Conservation (phyloP, 2,888 invertebrate genomes). For the Leptinotarsa juncta region DNA sequence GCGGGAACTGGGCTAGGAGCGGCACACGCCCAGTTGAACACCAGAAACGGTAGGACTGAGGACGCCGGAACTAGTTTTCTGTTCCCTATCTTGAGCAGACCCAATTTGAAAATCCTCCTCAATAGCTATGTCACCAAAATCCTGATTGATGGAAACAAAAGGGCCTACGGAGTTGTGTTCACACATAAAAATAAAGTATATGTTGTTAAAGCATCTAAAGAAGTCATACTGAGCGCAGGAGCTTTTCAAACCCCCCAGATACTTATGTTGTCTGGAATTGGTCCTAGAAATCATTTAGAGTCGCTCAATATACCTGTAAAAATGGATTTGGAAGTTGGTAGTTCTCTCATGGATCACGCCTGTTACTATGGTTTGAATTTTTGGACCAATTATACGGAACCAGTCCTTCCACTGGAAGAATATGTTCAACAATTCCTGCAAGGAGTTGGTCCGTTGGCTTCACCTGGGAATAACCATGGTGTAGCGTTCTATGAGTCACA, state of each 20-base stretch:
- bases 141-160: slow-evolving; percentile 71
- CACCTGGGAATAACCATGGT: slow-evolving; percentile 51
- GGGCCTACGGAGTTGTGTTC: slow-evolving; percentile 76
- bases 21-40: slow-evolving; percentile 75
- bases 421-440: slow-evolving; percentile 68
- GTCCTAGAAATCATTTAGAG: slow-evolving; percentile 72
- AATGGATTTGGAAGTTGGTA: slow-evolving; percentile 78
- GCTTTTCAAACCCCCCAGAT: slow-evolving; percentile 85
- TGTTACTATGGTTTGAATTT: slow-evolving; percentile 78
- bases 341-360: slow-evolving; percentile 82
- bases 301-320: slow-evolving; percentile 72
- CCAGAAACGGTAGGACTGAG: slow-evolving; percentile 77
- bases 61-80: slow-evolving; percentile 83
- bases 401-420: slow-evolving; percentile 51
- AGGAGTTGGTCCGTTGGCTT: slow-evolving; percentile 45
- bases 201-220: slow-evolving; percentile 72
- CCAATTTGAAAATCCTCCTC: slow-evolving; percentile 78
- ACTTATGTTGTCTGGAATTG: slow-evolving; percentile 84
- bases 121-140: slow-evolving; percentile 73
- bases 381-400: slow-evolving; percentile 71
- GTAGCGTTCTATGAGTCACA: slow-evolving; percentile 51
- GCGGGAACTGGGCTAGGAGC: slow-evolving; percentile 68
- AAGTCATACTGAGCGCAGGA: slow-evolving; percentile 82
- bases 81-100: slow-evolving; percentile 72
- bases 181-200: slow-evolving; percentile 70